A percentile compares a stretch with the other conserved stretches of the same genome.
Conservation (phyloP, 2,113 vertebrate genomes). For the Notothenia rossii region DNA sequence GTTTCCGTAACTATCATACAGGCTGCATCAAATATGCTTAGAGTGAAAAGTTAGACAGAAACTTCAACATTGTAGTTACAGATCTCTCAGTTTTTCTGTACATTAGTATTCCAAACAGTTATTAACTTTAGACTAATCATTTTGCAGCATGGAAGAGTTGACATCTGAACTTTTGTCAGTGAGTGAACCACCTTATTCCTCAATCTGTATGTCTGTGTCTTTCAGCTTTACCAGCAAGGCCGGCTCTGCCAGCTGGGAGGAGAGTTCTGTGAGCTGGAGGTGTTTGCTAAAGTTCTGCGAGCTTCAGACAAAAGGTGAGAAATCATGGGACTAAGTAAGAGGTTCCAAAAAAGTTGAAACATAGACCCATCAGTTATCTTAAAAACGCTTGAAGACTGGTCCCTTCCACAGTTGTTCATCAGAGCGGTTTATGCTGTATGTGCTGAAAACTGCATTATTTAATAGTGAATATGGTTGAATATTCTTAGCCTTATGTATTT, state of each 20-base stretch:
- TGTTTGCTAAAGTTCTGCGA: conserved; percentile 98
- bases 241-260: conserved; percentile 97
- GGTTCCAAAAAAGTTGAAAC: neutral
- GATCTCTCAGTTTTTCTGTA: neutral
- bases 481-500: neutral
- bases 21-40: no score
- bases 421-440: neutral
- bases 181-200: conserved; percentile 15
- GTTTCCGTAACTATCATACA: no score
- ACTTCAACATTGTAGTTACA: neutral
- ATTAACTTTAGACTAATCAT: neutral
- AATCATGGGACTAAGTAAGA: neutral
- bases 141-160: neutral
- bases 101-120: neutral
- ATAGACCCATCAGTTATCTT: neutral
- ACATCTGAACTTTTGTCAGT: neutral
- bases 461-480: neutral
- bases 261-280: conserved; percentile 99
- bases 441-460: neutral
- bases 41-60: neutral
- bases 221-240: conserved; percentile 98
- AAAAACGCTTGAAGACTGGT: neutral
- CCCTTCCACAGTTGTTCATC: neutral
- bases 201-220: conserved; percentile 5
- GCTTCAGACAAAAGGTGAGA: conserved; percentile 98